phyloP scores from a whole-genome alignment of 53 echinoderm and acorn worm species.

The Stichopus horrens region DNA sequence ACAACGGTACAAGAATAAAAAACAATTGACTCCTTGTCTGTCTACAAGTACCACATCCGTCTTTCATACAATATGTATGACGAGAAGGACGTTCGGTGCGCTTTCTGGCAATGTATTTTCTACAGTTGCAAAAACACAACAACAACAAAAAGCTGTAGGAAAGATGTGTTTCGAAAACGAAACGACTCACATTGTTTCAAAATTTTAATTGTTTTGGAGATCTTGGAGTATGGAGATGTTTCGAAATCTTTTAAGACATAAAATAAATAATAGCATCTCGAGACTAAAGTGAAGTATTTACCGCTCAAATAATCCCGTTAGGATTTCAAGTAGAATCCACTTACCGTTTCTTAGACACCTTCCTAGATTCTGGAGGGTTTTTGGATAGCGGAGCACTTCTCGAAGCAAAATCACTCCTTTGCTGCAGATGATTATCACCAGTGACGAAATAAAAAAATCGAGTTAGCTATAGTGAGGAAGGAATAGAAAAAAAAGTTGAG shows the following conservation, averaged over 20 bases:
- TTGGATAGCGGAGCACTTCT: constrained; percentile 50
- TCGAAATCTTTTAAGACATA: background rate
- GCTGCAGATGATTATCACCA: constrained; percentile 32
- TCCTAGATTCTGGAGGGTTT: constrained; percentile 48
- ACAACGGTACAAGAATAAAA: too few relatives aligned
- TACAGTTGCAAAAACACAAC: too few relatives aligned
- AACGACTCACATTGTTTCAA: too few relatives aligned
- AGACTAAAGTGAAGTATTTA: constrained; percentile 50
- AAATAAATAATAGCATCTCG: constrained; percentile 38
- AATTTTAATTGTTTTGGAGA: constrained; percentile 13
- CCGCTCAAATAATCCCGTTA: constrained; percentile 51
- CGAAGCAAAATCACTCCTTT: constrained; percentile 38
- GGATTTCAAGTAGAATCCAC: constrained; percentile 48
- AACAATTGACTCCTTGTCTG: too few relatives aligned
- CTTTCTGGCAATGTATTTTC: too few relatives aligned
- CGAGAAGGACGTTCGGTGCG: too few relatives aligned
- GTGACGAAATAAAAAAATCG: constrained; percentile 29
- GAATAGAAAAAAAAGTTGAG: constrained; percentile 9
- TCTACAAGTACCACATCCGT: too few relatives aligned
- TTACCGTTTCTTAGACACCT: constrained; percentile 51
- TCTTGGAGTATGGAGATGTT: background rate
- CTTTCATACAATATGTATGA: too few relatives aligned
- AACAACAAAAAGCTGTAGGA: too few relatives aligned
- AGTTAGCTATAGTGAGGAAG: constrained; percentile 17
- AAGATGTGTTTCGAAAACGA: too few relatives aligned